Base-by-base conservation (phyloP, 1,140 invertebrate genomes). In the Zaprionus nigranus region DNA sequence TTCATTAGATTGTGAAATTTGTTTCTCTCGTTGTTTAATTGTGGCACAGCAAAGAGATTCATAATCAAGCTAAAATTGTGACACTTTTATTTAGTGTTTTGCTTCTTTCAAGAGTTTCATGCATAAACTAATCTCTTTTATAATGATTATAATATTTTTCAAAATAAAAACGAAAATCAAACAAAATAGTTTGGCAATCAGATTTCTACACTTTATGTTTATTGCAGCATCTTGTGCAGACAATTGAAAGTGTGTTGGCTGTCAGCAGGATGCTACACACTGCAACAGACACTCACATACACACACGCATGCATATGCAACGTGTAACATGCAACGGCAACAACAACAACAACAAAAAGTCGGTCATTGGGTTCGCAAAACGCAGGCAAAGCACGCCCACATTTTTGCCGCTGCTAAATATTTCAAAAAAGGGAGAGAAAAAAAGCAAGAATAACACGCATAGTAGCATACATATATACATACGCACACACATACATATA, bases 1-100 rank as follows among this genome's bases (percentile, higher is more conserved):
- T 90, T 90, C 86, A 90, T 90, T 90, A 79, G 86, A 90, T 90
- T 90, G 85, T 64, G 67, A 81, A 81, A 69, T 87, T 63, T 64
- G 74, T 62, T 60, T 57, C 46, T 53, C 40, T 63, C 17, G 40
- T 28, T 57, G 58, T 75, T 62, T 75, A 75, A 75, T 75, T 75
- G 66, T 56, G 49, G 53, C 28, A 46, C n/a, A 17, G 40, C 38
- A 34, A 3, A 34, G 30, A 34, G 9, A 11, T 68, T 46, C 53
- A 46, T 17, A 24, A 60, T 22, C 30, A 26, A 60, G 54, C 5
- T 36, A 17, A 65, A 57, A 64, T 34, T 73, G 34, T 56, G 58
- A 56, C 15, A 56, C 40, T n/a, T 40, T 40, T 40, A 2, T 43
- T 6, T n/a, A 5, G 40, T 43, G n/a, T 17, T 9, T 17, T 46